Evolutionary conservation across 35 echinoderm and acorn worm species (phyloP), one percentile per base, ranked within the genome.

Genomic region (Strongylocentrotus purpuratus): DNA sequence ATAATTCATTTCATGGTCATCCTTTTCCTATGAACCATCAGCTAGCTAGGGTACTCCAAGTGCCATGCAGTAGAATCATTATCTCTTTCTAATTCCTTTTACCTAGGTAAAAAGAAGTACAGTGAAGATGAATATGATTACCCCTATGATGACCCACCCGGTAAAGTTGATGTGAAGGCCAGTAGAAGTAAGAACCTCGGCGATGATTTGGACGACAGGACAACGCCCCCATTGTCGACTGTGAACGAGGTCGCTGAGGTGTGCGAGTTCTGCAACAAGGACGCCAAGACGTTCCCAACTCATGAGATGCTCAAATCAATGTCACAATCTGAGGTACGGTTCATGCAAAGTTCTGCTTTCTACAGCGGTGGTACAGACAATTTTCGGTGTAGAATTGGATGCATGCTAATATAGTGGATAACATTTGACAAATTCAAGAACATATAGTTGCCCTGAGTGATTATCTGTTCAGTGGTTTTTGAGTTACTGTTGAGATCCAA

Each of bases 251-350:
- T 96, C 71, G 88, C 87, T 3, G 95, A 86, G n/a, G 58, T 95
- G 22, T 99, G 98, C 87, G 98, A 99, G 94, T 99, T 96, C 88
- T 99, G 98, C 65, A 71, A 88, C 41, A 61, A 97, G 47, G 97
- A 97, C 18, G 94, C 97, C 46, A 98, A 99, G 91, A 92, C 94
- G 2, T 99, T 99, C 55, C 98, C 98, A n/a, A 98, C 98, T 0
- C 97, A 94, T 70, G 98, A 99, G 88, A 99, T 99, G 98, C 88
- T 91, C 17, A 95, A 99, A 58, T 94, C 70, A 11, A 98, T 96
- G 86, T 85, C 88, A 17, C 78, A 89, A 89, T 89, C 87, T 3
- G 87, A 89, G 87, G 87, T 89, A 89, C 52, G 52, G 52, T 10
- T 7, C 9, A 55, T 55, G 50, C 50, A 55, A 55, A 13, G 50